Percentiles rank a stretch among this genome's conserved stretches.
phyloP scores from a whole-genome alignment of 2,797 vertebrate genomes.

The Pteropus rufus region DNA sequence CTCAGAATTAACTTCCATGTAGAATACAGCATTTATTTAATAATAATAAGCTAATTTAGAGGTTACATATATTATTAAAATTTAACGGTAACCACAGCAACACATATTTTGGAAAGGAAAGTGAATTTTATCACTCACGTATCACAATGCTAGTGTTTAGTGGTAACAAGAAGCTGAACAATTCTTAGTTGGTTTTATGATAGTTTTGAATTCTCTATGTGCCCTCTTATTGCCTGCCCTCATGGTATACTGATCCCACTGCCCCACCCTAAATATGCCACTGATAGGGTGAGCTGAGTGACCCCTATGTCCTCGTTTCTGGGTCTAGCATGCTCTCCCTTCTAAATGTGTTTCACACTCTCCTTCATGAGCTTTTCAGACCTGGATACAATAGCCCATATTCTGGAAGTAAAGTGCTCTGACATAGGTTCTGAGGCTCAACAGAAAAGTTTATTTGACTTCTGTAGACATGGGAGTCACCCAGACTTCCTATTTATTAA shows the following conservation, averaged over 20 bases:
- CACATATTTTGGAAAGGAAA: neutral
- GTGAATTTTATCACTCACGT: neutral
- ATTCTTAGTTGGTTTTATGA: neutral
- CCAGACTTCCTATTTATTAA: neutral
- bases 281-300: neutral
- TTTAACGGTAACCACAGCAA: neutral
- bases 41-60: neutral
- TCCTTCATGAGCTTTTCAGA: neutral
- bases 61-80: neutral
- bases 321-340: neutral
- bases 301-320: neutral
- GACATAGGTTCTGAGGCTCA: neutral
- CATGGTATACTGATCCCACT: rapidly evolving
- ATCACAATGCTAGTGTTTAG: neutral
- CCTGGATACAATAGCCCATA: neutral
- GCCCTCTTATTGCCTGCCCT: neutral
- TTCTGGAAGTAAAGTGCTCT: neutral
- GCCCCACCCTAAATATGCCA: too few relatives aligned
- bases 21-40: neutral
- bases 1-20: neutral
- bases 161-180: neutral
- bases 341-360: neutral
- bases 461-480: neutral
- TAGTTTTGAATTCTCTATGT: neutral
- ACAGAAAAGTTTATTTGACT: neutral